phyloP scores from a whole-genome alignment of 2,113 vertebrate genomes.

The Etheostoma spectabile region DNA sequence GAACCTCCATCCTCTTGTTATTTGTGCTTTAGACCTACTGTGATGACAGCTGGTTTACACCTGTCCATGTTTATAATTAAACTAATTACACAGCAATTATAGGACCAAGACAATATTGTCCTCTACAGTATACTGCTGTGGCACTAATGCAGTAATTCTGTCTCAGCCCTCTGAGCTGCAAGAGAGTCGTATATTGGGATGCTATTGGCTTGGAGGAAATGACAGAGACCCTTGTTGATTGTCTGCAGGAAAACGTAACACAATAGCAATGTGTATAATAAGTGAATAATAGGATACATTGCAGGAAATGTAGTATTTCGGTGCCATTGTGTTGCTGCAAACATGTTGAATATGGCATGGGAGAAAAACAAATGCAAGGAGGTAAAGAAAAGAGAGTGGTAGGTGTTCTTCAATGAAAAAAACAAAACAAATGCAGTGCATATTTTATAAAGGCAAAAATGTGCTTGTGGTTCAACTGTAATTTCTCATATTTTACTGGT shows the following conservation, averaged over 20 bases:
- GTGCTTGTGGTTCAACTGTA: conserved; percentile 17
- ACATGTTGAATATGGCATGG: neutral
- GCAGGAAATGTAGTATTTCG: neutral
- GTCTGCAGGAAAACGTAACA: conserved; percentile 9
- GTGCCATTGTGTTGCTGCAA: conserved; percentile 8
- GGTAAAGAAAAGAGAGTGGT: neutral
- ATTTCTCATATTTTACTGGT: conserved; percentile 43
- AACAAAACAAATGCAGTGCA: neutral
- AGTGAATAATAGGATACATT: conserved; percentile 6
- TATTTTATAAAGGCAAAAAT: conserved; percentile 27
- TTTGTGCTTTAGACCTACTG: conserved; percentile 6
- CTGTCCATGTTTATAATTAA: conserved; percentile 12
- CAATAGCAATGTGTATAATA: conserved; percentile 9
- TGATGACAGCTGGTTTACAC: conserved; percentile 22
- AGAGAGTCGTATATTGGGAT: conserved; percentile 26
- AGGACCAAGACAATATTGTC: conserved; percentile 27
- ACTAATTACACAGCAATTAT: conserved; percentile 35
- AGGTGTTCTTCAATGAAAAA: neutral
- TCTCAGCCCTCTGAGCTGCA: conserved; percentile 21
- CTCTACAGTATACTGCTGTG: conserved; percentile 1
- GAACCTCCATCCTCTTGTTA: conserved; percentile 24
- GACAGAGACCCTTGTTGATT: neutral
- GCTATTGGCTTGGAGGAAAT: conserved; percentile 27
- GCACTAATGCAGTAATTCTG: conserved; percentile 5
- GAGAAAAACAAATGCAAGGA: neutral